Base-by-base conservation (phyloP, 2,113 vertebrate genomes). In the Panthera tigris region DNA sequence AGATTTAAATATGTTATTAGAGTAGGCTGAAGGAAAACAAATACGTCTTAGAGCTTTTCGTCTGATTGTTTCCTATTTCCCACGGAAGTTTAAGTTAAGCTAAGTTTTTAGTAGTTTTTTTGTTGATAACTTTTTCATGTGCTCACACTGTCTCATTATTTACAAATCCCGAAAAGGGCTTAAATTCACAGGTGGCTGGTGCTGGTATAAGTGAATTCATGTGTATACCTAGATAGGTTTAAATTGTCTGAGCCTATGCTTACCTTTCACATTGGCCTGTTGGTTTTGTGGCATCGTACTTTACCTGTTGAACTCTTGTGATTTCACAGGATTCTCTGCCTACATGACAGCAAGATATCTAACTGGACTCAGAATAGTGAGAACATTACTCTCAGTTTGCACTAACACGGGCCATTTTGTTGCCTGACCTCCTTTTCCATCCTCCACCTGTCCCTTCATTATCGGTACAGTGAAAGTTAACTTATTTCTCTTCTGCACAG, bases 101-200 rank as follows among this genome's bases (percentile, higher is more conserved):
- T 98, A 36, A 84, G 88, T 71, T 89, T 93, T 55, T 29, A 89
- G 84, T 96, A 93, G 93, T 2, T 97, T 98, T 98, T 98, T 94
- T 98, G 98, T 98, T 97, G 92, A 95, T 69, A 97, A 92, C 76
- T 74, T 98, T 97, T 96, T 97, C 61, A 94, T 98, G 97, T 99
- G 97, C 97, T 98, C 98, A 96, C 68, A 85, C 81, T 98, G 97
- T 84, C 81, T 98, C 81, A 81, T 95, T 97, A 97, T 95, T 97
- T 84, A 81, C 74, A 98, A 96, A 99, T 97, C 98, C 93, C 63
- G 48, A 98, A 96, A 98, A 98, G 98, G 98, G 98, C 98, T 99
- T 98, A 97, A 96, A 98, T 97, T 98, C 97, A 97, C 88, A 98
- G 98, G 97, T 98, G 98, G 98, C 91, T 98, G 99, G 98, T 99